Evolutionary conservation across 2,113 vertebrate species (phyloP).

Genomic region (Ailuropoda melanoleuca): DNA sequence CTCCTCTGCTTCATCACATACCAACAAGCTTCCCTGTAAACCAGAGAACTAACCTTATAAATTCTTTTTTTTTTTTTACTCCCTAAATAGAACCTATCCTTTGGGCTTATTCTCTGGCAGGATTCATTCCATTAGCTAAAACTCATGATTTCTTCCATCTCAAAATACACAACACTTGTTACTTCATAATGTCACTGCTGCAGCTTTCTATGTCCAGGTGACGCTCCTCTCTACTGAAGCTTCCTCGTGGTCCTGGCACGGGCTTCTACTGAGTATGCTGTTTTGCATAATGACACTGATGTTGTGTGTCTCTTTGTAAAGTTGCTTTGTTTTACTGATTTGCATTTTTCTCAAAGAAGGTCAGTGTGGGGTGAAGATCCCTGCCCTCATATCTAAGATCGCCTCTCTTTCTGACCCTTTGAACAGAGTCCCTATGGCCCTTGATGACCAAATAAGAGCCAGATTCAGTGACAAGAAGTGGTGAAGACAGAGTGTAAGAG

Average conservation of each 20-base stretch:
- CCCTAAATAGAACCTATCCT: neutral
- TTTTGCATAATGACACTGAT: constrained; percentile 44
- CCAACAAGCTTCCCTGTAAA: constrained; percentile 38
- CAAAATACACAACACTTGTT: neutral
- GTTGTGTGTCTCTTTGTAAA: neutral
- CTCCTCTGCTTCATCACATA: neutral
- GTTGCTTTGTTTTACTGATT: neutral
- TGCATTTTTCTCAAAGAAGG: constrained; percentile 16
- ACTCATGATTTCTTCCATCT: neutral
- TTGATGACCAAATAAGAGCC: neutral
- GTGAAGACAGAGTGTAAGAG: neutral
- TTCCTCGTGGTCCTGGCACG: neutral
- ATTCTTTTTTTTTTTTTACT: constrained; percentile 34
- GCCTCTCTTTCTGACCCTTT: neutral
- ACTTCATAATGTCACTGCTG: neutral
- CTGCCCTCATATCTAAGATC: neutral
- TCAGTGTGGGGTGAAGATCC: neutral
- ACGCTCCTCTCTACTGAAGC: neutral
- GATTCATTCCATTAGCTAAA: neutral
- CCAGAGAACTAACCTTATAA: neutral
- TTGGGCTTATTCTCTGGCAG: neutral
- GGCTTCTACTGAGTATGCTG: neutral
- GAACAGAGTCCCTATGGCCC: neutral
- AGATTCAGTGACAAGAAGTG: neutral
- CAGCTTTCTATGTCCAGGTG: neutral